Base-by-base conservation (phyloP, 2,888 invertebrate species). In the Orthosia incerta region DNA sequence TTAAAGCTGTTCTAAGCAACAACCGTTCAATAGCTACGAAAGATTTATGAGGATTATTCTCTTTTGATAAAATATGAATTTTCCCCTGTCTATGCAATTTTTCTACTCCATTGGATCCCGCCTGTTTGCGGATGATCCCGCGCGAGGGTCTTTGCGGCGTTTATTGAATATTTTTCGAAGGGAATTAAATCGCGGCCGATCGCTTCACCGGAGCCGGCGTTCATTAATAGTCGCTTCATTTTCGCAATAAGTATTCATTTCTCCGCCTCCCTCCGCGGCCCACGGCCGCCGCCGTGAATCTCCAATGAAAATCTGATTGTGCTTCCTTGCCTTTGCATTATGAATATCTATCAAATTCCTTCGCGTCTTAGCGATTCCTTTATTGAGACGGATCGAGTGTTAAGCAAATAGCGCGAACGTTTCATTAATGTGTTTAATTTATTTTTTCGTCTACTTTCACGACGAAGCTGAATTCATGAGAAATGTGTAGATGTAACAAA, bases 211-310 rank as follows among this genome's bases (percentile, higher is more conserved):
- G 89, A 92, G 90, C 87, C 89, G 88, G 89, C 90, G 90, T 92
- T 94, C 94, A 95, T 95, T 95, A 95, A 94, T 94, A 89, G 89
- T 83, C 91, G 93, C 92, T 94, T 95, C 95, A 94, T 95, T 94
- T 94, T 94, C 93, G 94, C 94, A 95, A 95, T 95, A 95, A 95
- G 95, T 95, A 95, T 95, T 95, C 95, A 94, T 95, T 94, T 93
- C 94, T 89, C 89, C 90, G 86, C 86, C 86, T 87, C 84, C 86
- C 86, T 83, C 80, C 74, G 79, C 83, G 83, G 64, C 76, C 76
- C 80, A 82, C 81, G 79, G 78, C 61, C 79, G 85, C 81, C 81
- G 78, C 72, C 81, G 84, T 83, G 87, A 88, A 89, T 89, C 89
- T 91, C 88, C 94, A 93, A 94, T 95, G 94, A 94, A 94, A 95